Conservation (phyloP, 2,113 vertebrate species). For the Bubo scandiacus region DNA sequence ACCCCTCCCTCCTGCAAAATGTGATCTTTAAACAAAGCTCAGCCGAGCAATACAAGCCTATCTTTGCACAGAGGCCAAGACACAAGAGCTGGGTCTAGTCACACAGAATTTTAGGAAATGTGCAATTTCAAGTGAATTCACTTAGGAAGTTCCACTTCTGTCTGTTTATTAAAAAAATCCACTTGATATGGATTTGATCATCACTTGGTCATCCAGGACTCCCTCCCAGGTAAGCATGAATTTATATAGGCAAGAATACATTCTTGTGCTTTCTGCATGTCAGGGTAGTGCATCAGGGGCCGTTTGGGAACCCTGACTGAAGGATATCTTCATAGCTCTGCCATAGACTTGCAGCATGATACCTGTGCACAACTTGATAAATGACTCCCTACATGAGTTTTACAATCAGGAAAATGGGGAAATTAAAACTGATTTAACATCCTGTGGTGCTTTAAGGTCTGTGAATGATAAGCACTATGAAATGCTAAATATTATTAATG, state of each 20-base stretch:
- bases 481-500: constrained; percentile 10
- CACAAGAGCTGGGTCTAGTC: neutral
- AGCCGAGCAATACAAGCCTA: neutral
- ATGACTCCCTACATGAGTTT: neutral
- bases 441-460: neutral
- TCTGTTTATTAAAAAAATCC: neutral
- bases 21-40: neutral
- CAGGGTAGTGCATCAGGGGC: neutral
- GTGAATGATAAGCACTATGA: neutral
- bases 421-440: constrained; percentile 5
- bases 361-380: neutral
- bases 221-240: neutral
- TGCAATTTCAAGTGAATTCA: neutral
- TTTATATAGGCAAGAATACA: neutral
- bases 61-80: neutral
- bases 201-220: neutral
- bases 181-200: neutral
- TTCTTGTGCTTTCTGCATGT: neutral
- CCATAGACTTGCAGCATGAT: neutral
- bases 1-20: neutral
- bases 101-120: neutral
- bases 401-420: neutral
- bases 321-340: neutral
- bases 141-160: neutral
- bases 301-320: neutral